phyloP scores from a whole-genome alignment of 2,113 vertebrate species.

The Lethenteron reissneri region DNA sequence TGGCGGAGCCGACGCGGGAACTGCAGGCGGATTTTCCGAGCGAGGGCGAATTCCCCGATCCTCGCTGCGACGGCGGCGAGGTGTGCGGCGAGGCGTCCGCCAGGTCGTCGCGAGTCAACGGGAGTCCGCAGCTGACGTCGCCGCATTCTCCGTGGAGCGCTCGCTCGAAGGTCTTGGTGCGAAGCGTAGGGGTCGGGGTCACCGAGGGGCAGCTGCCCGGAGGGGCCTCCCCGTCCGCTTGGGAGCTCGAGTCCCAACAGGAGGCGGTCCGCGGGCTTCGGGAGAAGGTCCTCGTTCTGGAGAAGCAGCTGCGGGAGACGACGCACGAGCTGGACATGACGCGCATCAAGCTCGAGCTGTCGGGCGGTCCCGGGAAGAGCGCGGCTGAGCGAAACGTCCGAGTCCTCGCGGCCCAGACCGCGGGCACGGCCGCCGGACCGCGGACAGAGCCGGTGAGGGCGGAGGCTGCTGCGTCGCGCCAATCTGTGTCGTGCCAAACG shows the following conservation, averaged over 20 bases:
- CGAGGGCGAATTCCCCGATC: constrained; percentile 18
- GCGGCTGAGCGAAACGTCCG: constrained; percentile 34
- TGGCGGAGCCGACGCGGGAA: no score
- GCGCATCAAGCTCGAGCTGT: constrained; percentile 71
- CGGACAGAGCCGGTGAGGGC: no score
- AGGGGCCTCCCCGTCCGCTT: constrained; percentile 46
- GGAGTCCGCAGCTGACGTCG: constrained; percentile 22
- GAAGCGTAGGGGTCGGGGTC: constrained; percentile 33
- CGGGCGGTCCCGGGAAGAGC: constrained; percentile 58
- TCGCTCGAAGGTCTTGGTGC: constrained; percentile 25
- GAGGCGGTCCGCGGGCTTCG: constrained; percentile 72
- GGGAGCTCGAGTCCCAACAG: constrained; percentile 72
- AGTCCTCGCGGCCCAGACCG: no score
- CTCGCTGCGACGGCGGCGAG: constrained; percentile 62
- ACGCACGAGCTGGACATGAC: constrained; percentile 80
- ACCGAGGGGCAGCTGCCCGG: constrained; percentile 59
- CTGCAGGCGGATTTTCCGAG: neutral
- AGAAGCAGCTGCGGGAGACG: constrained; percentile 67
- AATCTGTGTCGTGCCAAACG: no score
- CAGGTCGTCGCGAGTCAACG: constrained; percentile 17
- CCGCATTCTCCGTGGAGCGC: no score
- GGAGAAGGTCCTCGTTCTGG: constrained; percentile 69
- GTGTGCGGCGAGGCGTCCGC: constrained; percentile 27
- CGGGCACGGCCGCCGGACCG: no score
- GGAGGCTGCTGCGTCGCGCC: no score